These are phyloP conservation scores for Heloderma charlesbogerti DNA, from an alignment of 2,113 vertebrate genomes.

Conservation along the genomic window DNA sequence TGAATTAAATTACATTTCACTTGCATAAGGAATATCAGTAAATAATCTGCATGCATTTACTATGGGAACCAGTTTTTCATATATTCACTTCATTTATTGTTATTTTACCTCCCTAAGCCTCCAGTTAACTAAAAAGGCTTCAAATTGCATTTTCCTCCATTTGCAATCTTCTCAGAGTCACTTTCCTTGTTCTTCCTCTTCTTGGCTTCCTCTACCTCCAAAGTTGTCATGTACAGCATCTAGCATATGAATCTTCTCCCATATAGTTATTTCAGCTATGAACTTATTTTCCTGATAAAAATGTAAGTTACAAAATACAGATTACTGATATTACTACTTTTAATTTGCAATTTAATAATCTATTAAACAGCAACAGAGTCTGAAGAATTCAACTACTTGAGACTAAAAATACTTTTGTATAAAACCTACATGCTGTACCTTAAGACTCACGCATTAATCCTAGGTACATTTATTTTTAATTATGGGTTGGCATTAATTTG, in stretches of 20 bases:
- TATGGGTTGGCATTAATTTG: background rate
- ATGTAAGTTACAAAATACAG: background rate
- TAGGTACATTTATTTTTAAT: conserved; percentile 32
- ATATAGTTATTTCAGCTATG: background rate
- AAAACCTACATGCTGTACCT: background rate
- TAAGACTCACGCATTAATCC: conserved; percentile 29
- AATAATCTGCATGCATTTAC: background rate
- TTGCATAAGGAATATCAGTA: background rate
- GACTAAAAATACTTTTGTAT: background rate
- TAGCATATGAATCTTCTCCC: background rate
- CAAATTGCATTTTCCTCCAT: background rate
- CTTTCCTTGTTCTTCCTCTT: background rate
- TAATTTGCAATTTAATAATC: background rate
- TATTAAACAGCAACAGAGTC: background rate
- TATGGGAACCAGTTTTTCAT: background rate
- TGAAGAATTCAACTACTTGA: background rate
- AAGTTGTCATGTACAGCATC: background rate
- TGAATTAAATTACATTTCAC: background rate
- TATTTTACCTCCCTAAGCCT: background rate
- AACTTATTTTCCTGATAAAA: background rate
- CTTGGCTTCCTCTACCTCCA: background rate
- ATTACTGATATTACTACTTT: background rate
- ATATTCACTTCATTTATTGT: background rate
- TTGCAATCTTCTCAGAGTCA: background rate
- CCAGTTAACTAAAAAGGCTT: background rate